phyloP scores from a whole-genome alignment of 2,113 vertebrate genomes.

The Pipa parva region DNA sequence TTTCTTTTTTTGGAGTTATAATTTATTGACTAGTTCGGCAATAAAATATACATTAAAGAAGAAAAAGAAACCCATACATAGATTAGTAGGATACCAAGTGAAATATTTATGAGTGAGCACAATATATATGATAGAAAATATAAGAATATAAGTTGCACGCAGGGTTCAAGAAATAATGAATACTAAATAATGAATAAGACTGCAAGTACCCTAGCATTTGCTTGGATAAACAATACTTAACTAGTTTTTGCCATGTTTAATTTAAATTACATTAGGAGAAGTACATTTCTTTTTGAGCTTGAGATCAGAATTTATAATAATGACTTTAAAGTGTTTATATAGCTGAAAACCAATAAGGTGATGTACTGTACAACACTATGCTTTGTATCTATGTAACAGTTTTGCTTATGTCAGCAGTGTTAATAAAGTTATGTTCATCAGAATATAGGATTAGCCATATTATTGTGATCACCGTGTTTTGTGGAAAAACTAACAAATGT shows the following conservation, averaged over 20 bases:
- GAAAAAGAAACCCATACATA: conserved; percentile 2
- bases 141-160: neutral
- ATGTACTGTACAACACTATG: no score
- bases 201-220: conserved; percentile 13
- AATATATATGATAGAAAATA: conserved; percentile 31
- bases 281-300: conserved; percentile 20
- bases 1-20: conserved; percentile 28
- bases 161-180: conserved; percentile 37
- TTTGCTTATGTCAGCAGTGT: no score
- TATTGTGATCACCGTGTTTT: no score
- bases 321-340: no score
- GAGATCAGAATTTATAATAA: conserved; percentile 10
- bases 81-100: conserved; percentile 11
- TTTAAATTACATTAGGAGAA: conserved; percentile 9
- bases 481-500: no score
- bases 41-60: conserved; percentile 34
- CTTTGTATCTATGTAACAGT: no score
- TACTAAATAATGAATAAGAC: conserved; percentile 25
- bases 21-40: conserved; percentile 30
- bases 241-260: conserved; percentile 19
- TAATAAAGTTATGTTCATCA: no score
- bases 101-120: conserved; percentile 26
- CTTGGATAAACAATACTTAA: conserved; percentile 30
- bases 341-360: no score
- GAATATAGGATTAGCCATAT: no score